Conservation (phyloP, 2,888 invertebrate genomes). For the Noctua pronuba region DNA sequence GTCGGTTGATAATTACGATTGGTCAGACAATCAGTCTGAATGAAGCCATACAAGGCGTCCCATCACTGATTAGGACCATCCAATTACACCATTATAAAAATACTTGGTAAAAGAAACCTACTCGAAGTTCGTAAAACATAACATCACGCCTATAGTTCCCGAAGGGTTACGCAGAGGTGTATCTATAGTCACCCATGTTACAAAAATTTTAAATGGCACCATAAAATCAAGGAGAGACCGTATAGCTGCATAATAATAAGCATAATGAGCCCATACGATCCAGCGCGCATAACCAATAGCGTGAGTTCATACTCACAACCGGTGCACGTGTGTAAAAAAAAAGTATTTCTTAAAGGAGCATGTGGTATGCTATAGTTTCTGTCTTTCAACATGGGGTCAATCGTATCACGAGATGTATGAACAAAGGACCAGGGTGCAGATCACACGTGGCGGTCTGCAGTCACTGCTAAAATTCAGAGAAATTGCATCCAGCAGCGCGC, state of each 20-base stretch:
- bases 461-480: too few species aligned
- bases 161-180: neutral
- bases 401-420: too few species aligned
- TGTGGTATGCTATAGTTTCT: neutral
- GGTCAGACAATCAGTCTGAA: constrained; percentile 16
- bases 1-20: neutral
- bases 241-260: neutral
- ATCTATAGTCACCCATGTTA: neutral
- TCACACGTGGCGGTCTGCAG: neutral
- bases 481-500: too few species aligned
- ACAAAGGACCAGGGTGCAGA: neutral
- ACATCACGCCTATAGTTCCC: neutral
- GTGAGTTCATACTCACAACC: neutral
- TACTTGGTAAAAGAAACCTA: neutral
- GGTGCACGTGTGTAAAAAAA: neutral
- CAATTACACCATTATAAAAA: constrained; percentile 5
- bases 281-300: neutral
- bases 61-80: neutral
- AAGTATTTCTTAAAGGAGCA: neutral
- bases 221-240: neutral
- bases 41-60: neutral
- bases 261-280: neutral
- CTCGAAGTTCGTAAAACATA: neutral
- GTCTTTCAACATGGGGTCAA: too few species aligned
- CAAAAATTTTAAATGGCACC: neutral